Percentiles rank a stretch among this genome's conserved stretches.
Conservation (phyloP, 37 sponge, comb jelly and placozoan genomes). For the Petrosia ficiformis region DNA sequence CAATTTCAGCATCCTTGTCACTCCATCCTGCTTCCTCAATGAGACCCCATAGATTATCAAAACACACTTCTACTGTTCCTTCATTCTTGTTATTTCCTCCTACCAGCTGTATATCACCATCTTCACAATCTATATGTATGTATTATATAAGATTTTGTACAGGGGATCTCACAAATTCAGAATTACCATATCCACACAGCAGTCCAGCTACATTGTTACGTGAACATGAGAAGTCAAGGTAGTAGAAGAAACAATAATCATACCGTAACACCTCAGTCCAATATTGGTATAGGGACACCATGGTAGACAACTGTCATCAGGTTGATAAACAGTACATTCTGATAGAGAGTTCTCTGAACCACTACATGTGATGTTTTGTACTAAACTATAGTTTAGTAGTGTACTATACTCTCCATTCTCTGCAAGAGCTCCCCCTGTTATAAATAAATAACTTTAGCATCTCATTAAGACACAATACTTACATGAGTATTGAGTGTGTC, state of each 20-base stretch:
- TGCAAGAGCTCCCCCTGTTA: neutral
- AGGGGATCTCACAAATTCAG: neutral
- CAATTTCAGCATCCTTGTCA: neutral
- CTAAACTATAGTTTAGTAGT: neutral
- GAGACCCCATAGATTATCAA: neutral
- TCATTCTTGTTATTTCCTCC: neutral
- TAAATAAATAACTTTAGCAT: neutral
- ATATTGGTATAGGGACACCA: neutral
- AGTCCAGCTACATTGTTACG: slow-evolving; percentile 6
- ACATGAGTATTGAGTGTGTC: neutral
- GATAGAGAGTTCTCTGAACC: neutral
- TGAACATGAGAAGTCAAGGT: neutral
- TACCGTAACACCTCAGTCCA: slow-evolving; percentile 3
- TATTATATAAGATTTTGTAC: neutral
- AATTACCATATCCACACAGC: slow-evolving; percentile 2
- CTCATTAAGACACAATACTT: neutral
- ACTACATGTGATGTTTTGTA: neutral
- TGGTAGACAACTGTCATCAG: neutral
- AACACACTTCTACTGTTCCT: slow-evolving; percentile 6
- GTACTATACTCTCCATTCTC: neutral
- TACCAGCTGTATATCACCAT: slow-evolving; percentile 3
- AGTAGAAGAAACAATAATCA: neutral
- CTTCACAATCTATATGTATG: neutral
- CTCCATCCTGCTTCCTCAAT: neutral
- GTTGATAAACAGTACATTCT: neutral